A percentile compares a stretch with the other conserved stretches of the same genome.
These are phyloP conservation scores for Acrobasis repandana DNA, from an alignment of 2,888 invertebrate species.

Conservation along the genomic window DNA sequence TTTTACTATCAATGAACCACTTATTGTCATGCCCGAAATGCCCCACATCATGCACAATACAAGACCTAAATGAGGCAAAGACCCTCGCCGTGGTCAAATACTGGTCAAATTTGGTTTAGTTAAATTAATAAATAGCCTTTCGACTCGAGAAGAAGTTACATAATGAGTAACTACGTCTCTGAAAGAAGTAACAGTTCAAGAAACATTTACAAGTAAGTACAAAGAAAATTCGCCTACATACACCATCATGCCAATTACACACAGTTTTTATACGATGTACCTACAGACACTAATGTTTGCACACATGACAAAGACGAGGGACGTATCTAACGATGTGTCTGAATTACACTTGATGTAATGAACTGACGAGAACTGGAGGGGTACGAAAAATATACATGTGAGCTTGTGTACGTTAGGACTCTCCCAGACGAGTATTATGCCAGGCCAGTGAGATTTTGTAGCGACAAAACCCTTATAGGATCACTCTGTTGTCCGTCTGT, in stretches of 20 bases:
- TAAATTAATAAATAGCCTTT: too few species aligned
- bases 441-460: too few species aligned
- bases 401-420: not conserved
- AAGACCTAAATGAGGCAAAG: too few species aligned
- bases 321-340: slow-evolving; percentile 15
- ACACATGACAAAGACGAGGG: slow-evolving; percentile 7
- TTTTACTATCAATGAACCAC: too few species aligned
- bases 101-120: too few species aligned
- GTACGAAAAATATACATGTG: slow-evolving; percentile 10
- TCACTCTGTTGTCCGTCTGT: too few species aligned
- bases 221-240: slow-evolving; percentile 1
- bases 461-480: too few species aligned
- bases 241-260: not conserved
- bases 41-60: too few species aligned
- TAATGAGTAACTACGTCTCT: not conserved
- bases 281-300: slow-evolving; percentile 4
- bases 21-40: too few species aligned
- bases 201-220: not conserved
- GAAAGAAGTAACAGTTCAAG: not conserved
- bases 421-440: too few species aligned
- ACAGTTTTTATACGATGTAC: not conserved
- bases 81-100: too few species aligned
- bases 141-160: too few species aligned
- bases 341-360: slow-evolving; percentile 10
- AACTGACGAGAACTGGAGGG: not conserved